phyloP scores from a whole-genome alignment of 2,113 vertebrate species.

The Cichladusa arquata region DNA sequence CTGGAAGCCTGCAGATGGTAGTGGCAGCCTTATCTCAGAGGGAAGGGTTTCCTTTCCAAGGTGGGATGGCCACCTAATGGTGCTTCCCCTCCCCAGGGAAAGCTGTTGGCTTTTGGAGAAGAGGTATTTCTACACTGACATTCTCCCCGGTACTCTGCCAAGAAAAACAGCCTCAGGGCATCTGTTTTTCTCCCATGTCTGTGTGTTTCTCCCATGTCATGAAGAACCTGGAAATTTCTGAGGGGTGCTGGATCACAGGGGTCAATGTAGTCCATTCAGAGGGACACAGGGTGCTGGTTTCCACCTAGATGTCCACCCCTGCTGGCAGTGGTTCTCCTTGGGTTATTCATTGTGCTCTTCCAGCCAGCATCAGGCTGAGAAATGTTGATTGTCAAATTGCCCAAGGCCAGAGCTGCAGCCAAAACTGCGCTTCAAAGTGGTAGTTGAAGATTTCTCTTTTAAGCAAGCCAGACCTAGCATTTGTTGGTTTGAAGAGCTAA shows the following conservation, averaged over 20 bases:
- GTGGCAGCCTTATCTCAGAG: neutral
- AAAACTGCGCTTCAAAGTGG: neutral
- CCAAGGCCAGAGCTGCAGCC: neutral
- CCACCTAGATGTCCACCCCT: neutral
- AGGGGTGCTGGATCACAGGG: accelerated
- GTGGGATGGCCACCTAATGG: neutral
- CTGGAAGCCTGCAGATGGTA: neutral
- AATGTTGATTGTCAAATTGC: accelerated
- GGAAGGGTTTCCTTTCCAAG: neutral
- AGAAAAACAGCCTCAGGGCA: neutral
- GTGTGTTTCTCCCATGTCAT: neutral
- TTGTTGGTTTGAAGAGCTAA: neutral
- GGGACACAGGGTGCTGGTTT: neutral
- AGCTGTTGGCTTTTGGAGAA: neutral
- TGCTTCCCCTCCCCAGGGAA: neutral
- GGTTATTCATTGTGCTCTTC: neutral
- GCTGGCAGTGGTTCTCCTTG: neutral
- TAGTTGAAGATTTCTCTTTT: neutral
- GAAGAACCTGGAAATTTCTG: neutral
- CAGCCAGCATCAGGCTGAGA: neutral
- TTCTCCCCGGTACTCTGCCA: neutral
- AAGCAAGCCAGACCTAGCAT: neutral
- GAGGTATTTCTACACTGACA: neutral
- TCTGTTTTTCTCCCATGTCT: neutral
- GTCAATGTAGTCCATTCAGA: accelerated